Evolutionary conservation across 2,888 invertebrate genomes (phyloP).

Genomic region (Erebia palarica): DNA sequence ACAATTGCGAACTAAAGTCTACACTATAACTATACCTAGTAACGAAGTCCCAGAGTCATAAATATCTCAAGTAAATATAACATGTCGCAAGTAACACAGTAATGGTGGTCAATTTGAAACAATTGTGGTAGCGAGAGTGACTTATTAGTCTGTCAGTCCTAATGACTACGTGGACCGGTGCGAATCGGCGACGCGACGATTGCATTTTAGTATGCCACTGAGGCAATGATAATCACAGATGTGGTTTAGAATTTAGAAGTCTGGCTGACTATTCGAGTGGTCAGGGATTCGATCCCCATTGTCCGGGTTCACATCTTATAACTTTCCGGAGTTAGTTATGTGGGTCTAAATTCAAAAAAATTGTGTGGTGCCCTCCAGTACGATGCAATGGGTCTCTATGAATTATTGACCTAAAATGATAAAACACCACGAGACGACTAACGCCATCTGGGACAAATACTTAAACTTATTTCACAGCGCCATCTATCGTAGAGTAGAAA

Average conservation of each 20-base stretch:
- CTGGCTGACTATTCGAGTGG: too few relatives aligned
- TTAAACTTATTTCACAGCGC: background rate
- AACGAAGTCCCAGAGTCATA: slow-evolving; percentile 13
- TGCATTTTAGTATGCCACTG: background rate
- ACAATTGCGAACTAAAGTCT: background rate
- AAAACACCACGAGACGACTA: too few relatives aligned
- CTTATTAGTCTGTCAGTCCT: slow-evolving; percentile 37
- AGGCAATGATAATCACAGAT: too few relatives aligned
- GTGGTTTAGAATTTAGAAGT: too few relatives aligned
- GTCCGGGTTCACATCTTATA: too few relatives aligned
- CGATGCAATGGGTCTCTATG: too few relatives aligned
- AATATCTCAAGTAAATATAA: slow-evolving; percentile 31
- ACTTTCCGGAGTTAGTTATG: too few relatives aligned
- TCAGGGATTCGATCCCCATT: too few relatives aligned
- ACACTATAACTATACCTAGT: background rate
- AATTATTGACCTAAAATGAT: too few relatives aligned
- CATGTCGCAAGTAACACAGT: slow-evolving; percentile 40
- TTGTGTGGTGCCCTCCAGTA: too few relatives aligned
- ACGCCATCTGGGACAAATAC: background rate
- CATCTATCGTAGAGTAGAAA: slow-evolving; percentile 10
- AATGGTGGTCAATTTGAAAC: slow-evolving; percentile 40
- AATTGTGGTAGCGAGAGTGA: slow-evolving; percentile 36
- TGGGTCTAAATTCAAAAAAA: too few relatives aligned
- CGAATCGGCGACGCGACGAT: slow-evolving; percentile 16
- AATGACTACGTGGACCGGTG: slow-evolving; percentile 25